Evolutionary conservation across 2,797 vertebrate species (phyloP).

Genomic region (Cyprinodon diabolis): DNA sequence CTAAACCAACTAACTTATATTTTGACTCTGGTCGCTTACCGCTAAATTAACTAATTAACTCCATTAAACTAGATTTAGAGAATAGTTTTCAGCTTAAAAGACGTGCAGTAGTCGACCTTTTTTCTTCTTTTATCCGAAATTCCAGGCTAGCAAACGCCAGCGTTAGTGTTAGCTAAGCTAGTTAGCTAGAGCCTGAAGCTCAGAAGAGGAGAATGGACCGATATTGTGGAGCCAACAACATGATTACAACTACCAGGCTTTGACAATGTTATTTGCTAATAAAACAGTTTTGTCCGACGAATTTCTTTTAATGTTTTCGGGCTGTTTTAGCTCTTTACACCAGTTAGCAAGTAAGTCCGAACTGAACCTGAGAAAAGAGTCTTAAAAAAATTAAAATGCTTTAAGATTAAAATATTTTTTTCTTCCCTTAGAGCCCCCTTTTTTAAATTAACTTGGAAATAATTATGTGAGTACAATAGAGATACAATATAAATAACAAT

Average conservation of each 20-base stretch:
- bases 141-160: constrained; percentile 40
- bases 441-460: background rate
- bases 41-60: background rate
- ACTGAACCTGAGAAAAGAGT: constrained; percentile 15
- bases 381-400: constrained; percentile 4
- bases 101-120: background rate
- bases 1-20: constrained; percentile 64
- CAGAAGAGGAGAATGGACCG: constrained; percentile 33
- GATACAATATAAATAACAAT: background rate
- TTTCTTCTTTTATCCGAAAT: background rate
- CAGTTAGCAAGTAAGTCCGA: constrained; percentile 24
- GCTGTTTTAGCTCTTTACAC: background rate
- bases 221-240: constrained; percentile 47
- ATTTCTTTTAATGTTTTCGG: background rate
- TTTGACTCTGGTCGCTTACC: constrained; percentile 11
- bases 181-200: constrained; percentile 65
- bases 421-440: background rate
- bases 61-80: background rate
- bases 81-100: constrained; percentile 1
- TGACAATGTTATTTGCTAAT: constrained; percentile 20
- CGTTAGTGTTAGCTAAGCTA: constrained; percentile 61
- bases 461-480: background rate
- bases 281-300: background rate
- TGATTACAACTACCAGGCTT: constrained; percentile 34
- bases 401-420: constrained; percentile 30